Percentiles rank a stretch among this genome's conserved stretches.
phyloP scores from a whole-genome alignment of 2,888 invertebrate species.

The Entomobrya multifasciata region DNA sequence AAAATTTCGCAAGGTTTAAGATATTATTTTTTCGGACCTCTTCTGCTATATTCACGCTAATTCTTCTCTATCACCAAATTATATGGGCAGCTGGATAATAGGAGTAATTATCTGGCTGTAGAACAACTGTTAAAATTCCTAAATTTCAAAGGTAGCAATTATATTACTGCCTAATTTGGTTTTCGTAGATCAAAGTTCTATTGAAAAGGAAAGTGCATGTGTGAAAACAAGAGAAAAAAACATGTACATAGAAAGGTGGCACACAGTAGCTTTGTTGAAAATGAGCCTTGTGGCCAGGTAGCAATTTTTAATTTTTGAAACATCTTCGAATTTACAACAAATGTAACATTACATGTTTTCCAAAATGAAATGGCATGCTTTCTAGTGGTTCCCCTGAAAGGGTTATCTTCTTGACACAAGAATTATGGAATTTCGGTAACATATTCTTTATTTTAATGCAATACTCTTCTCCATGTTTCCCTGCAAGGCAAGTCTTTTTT shows the following conservation, averaged over 20 bases:
- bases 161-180: not conserved
- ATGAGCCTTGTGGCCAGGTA: slow-evolving; percentile 8
- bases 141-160: not conserved
- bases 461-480: not conserved
- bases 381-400: not conserved
- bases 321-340: not conserved
- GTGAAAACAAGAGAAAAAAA: not conserved
- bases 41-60: too few relatives aligned
- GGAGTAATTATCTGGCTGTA: too few relatives aligned
- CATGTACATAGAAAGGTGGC: too few relatives aligned
- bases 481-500: not conserved
- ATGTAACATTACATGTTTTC: too few relatives aligned
- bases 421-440: slow-evolving; percentile 15
- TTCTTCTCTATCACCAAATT: too few relatives aligned
- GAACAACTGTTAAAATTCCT: not conserved
- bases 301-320: slow-evolving; percentile 38
- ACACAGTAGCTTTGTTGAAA: not conserved
- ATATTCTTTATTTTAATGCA: not conserved
- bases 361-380: not conserved
- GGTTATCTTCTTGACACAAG: slow-evolving; percentile 32
- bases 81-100: too few relatives aligned
- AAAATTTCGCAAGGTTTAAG: too few relatives aligned
- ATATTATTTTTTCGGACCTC: too few relatives aligned
- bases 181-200: not conserved
- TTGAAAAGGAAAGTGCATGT: not conserved